Evolutionary conservation across 2,888 invertebrate species (phyloP), one percentile per base, ranked within the genome.

Genomic region (Phytoseiulus persimilis): DNA sequence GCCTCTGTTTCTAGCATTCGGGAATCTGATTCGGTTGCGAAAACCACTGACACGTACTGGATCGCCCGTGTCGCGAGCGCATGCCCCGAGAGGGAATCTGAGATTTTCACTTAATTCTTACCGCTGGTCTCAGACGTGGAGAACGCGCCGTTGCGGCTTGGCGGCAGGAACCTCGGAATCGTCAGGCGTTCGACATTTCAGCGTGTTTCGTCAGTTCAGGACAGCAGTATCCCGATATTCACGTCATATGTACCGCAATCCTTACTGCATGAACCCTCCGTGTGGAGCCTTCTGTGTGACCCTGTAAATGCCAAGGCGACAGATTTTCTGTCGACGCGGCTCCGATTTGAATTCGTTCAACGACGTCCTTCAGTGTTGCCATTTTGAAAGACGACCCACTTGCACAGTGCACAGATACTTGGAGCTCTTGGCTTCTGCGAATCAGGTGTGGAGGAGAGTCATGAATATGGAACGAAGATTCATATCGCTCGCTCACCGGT

Each of bases 361-460:
- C 65, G 65, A 65, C 65, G 65, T 65, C 65, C 65, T 65, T 65
- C 65, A 65, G 65, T 65, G 65, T 65, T 65, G 65, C 65, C 65
- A 28, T 65, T 65, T 65, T 65, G 65, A 65, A 65, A 65, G 65
- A 65, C 65, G 65, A 65, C 65, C 65, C 65, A 65, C 65, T 65
- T 65, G 65, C 65, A 65, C 65, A 65, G 11, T 65, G 28, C 65
- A 65, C 65, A 65, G 65, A 65, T 65, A 23, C 65, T 65, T 65
- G 65, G 2, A 65, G 65, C 65, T 65, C 65, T 65, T 65, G 65
- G 18, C 65, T 65, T 65, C 65, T 65, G 65, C 18, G 18, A 11
- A 65, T 65, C 65, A 65, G 65, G 65, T 65, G 65, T 65, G 65
- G 65, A 65, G 18, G 65, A 65, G 65, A 65, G 2, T 14, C 65